Evolutionary conservation across 2,797 vertebrate genomes (phyloP), one percentile per base, ranked within the genome.

Genomic region (Sebastes vulpes): DNA sequence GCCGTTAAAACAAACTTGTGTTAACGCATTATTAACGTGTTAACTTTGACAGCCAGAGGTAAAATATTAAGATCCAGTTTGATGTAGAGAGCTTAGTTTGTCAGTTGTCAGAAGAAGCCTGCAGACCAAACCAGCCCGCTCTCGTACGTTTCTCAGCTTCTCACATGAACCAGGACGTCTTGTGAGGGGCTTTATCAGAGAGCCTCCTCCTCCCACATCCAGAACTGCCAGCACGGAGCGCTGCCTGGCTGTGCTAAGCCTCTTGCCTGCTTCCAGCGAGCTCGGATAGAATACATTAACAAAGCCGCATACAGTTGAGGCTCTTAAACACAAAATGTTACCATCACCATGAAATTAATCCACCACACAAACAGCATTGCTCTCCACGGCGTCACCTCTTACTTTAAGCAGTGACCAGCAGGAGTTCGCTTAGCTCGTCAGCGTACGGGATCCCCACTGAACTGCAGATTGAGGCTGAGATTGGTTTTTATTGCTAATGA

Each of bases 201-300:
- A 64, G 38, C 61, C 74, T 79, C 72, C 75, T 65, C 71, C 83
- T 29, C 71, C 75, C 69, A 16, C 66, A 77, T 80, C 70, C 66
- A 70, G 86, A 85, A 70, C 83, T 79, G 83, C 84, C 80, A 79
- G 80, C 59, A 26, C 50, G 1, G 58, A 75, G 81, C 61, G 14
- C 78, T 16, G 66, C 88, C 78, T 48, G 64, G 81, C 83, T 81
- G 77, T 2, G 60, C 2, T 92, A 89, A 93, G 85, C 84, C 79
- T 64, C 87, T 78, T 14, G 53, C 56, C 75, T 56, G 18, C 83
- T 84, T 79, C 75, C 82, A 81, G 71, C 28, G 3, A 72, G 81
- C 85, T 2, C 11, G 61, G 84, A 83, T 84, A 57, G 87, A 91
- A 93, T 90, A 87, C 58, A 92, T 94, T 90, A 87, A 90, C 83